Conservation (phyloP, 2,888 invertebrate genomes). For the Coelogynopora nodosa region DNA sequence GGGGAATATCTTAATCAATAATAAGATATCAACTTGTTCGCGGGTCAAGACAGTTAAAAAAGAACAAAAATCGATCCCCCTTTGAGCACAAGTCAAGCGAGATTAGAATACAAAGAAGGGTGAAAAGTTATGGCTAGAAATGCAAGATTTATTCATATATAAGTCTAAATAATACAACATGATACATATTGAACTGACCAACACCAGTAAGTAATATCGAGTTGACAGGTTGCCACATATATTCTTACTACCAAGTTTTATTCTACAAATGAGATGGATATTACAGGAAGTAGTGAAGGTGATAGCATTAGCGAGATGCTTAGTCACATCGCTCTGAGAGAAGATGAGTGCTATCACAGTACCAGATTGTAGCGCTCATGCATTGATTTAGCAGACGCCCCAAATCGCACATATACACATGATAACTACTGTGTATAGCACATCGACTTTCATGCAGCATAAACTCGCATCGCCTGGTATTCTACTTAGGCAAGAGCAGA, state of each 20-base stretch:
- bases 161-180: neutral
- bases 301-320: neutral
- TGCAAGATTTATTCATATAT: neutral
- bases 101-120: neutral
- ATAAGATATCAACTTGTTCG: neutral
- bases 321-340: neutral
- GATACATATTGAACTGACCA: neutral
- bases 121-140: neutral
- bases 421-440: neutral
- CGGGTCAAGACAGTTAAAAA: neutral
- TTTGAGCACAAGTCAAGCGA: conserved; percentile 3
- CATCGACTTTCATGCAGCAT: neutral
- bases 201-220: neutral
- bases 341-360: neutral
- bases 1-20: neutral
- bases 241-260: neutral
- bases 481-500: neutral
- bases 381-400: neutral
- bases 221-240: neutral
- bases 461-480: neutral
- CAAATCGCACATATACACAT: too few species aligned
- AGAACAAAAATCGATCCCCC: neutral
- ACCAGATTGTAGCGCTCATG: neutral
- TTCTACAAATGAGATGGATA: neutral
- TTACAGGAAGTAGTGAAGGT: conserved; percentile 24